phyloP scores from a whole-genome alignment of 2,888 invertebrate species.

The Hoplodrina ambigua region DNA sequence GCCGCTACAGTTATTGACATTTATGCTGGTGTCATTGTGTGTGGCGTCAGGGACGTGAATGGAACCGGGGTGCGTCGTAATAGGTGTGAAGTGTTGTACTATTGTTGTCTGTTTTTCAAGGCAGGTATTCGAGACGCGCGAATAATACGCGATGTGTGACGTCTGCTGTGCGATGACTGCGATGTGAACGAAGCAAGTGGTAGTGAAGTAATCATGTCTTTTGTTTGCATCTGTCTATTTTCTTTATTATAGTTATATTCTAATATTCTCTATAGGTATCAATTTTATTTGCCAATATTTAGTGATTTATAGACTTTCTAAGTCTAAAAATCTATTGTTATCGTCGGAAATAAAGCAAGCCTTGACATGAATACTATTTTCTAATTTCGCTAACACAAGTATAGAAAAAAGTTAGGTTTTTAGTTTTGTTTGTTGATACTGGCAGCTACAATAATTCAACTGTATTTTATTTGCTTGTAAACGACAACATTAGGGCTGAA shows the following conservation, averaged over 20 bases:
- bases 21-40: constrained; percentile 87
- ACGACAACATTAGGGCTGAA: constrained; percentile 25
- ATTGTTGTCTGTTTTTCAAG: constrained; percentile 78
- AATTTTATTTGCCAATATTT: constrained; percentile 1
- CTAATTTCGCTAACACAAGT: neutral
- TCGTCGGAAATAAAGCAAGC: constrained; percentile 1
- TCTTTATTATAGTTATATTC: neutral
- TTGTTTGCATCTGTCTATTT: constrained; percentile 13
- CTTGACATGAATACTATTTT: constrained; percentile 14
- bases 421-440: constrained; percentile 13
- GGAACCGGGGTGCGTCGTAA: constrained; percentile 84
- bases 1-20: constrained; percentile 85
- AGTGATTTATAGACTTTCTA: constrained; percentile 1
- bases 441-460: constrained; percentile 30
- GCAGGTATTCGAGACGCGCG: constrained; percentile 79
- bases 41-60: constrained; percentile 86
- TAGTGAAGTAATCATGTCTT: constrained; percentile 34
- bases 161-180: constrained; percentile 60
- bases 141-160: constrained; percentile 69
- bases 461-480: constrained; percentile 28
- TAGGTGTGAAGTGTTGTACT: constrained; percentile 88
- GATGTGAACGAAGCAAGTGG: constrained; percentile 59
- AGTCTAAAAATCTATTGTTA: neutral
- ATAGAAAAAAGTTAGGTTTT: neutral
- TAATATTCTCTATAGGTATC: neutral